These are phyloP conservation scores for Polymixis lichenea DNA, from an alignment of 2,888 invertebrate species.

Conservation along the genomic window DNA sequence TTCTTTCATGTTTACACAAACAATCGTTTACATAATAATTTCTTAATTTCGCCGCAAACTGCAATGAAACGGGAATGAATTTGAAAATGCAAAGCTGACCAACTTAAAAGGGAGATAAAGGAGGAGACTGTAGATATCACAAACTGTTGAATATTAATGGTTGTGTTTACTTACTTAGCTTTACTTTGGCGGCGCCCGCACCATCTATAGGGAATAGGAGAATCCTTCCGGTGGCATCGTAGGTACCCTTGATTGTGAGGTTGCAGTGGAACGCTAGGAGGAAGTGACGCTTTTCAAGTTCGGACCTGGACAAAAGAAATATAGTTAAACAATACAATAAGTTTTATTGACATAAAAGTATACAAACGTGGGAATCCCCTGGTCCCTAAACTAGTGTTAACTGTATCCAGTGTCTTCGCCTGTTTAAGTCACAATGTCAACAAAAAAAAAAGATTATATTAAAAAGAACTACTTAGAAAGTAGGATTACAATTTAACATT, in stretches of 20 bases:
- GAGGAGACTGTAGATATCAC: conserved; percentile 24
- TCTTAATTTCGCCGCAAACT: conserved; percentile 37
- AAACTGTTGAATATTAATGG: conserved; percentile 54
- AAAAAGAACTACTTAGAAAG: no score
- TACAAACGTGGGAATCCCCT: no score
- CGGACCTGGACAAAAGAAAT: conserved; percentile 76
- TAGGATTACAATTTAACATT: no score
- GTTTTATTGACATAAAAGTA: no score
- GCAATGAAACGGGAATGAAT: conserved; percentile 37
- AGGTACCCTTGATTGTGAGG: conserved; percentile 84
- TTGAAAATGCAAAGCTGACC: conserved; percentile 44
- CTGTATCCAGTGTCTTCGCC: no score
- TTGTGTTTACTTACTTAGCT: conserved; percentile 80
- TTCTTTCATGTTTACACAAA: conserved; percentile 14
- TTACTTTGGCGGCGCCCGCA: conserved; percentile 84
- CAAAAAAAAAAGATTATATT: no score
- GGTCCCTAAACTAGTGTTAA: no score
- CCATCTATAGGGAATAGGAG: conserved; percentile 86
- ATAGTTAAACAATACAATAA: no score
- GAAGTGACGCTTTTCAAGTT: conserved; percentile 83
- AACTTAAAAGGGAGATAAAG: conserved; percentile 42
- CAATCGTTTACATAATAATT: conserved; percentile 37
- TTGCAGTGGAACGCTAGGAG: conserved; percentile 84
- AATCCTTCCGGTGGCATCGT: conserved; percentile 82
- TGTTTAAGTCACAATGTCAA: no score